Evolutionary conservation across 1,140 invertebrate genomes (phyloP).

Genomic region (Oscheius sp.): DNA sequence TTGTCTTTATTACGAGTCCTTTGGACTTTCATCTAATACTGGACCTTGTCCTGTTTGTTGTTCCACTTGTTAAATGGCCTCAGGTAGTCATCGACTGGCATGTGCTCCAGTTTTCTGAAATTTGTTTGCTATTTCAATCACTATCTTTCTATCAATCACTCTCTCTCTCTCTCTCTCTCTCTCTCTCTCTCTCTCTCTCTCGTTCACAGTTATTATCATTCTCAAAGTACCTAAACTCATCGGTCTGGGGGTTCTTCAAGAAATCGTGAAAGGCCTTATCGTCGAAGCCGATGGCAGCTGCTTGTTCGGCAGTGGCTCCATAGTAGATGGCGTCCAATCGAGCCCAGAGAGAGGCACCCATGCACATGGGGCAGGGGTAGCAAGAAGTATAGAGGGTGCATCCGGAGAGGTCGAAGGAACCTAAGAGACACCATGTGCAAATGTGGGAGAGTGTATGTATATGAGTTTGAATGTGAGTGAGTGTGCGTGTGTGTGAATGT

Average conservation of each 20-base stretch:
- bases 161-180: no score
- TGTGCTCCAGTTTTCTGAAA: constrained; percentile 40
- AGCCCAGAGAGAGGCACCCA: constrained; percentile 58
- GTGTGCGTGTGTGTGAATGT: no score
- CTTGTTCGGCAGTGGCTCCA: constrained; percentile 52
- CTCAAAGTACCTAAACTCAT: constrained; percentile 30
- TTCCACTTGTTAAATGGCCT: constrained; percentile 44
- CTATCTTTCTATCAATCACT: no score
- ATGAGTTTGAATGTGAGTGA: no score
- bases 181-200: no score
- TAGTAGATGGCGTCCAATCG: constrained; percentile 55
- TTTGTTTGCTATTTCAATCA: no score
- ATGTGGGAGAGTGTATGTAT: not conserved
- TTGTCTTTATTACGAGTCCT: no score
- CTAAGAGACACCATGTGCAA: constrained; percentile 6
- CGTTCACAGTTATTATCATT: no score
- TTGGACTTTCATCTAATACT: constrained; percentile 33
- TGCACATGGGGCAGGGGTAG: constrained; percentile 61
- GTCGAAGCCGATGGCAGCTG: constrained; percentile 50
- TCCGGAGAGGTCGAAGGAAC: constrained; percentile 47
- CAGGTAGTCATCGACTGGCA: constrained; percentile 34
- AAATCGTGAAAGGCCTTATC: constrained; percentile 56
- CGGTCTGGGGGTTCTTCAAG: constrained; percentile 49
- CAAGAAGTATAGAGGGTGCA: constrained; percentile 58
- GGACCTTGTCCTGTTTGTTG: constrained; percentile 39